Evolutionary conservation across 2,888 invertebrate genomes (phyloP), one percentile per base, ranked within the genome.

Genomic region (Eudemis profundana): DNA sequence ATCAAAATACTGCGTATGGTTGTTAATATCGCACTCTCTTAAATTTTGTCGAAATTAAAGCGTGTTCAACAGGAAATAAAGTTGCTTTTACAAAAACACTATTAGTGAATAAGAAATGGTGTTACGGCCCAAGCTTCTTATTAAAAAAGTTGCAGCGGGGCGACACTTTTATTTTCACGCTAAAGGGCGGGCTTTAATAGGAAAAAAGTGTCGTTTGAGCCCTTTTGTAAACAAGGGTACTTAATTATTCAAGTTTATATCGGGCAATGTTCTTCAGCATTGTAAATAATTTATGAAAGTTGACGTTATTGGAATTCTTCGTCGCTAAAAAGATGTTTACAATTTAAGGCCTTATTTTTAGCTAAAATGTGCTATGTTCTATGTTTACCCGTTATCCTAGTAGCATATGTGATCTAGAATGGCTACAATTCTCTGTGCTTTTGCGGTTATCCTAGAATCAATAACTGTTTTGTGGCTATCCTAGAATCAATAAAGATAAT

Each of bases 201-300:
- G 8, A 44, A 42, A 29, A 44, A n/a, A 17, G 1, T n/a, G n/a
- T n/a, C 12, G 29, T 42, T 44, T 56, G 27, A 0, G 29, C 27
- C 56, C 29, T 56, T 56, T 42, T 56, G 3, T 4, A 44, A 29
- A n/a, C 29, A 29, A 15, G 29, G 44, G 10, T 5, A 36, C 56
- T 63, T 50, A 63, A 63, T 63, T 63, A 57, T 57, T 63, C 50
- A 56, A 17, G 56, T 47, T 49, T 29, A 40, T 27, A 42, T 42
- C 54, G 54, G 54, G 15, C 47, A 38, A 36, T 49, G 49, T 49
- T 56, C 21, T 21, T 21, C 14, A 21, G 56, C 27, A 15, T 49
- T 19, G 42, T 63, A 63, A 63, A 63, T 63, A 42, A 63, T 63
- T 63, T 63, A 63, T 56, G 63, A 63, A 49, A 42, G 49, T 57